Evolutionary conservation across 2,888 invertebrate species (phyloP).

Genomic region (Sylvicola cinctus): DNA sequence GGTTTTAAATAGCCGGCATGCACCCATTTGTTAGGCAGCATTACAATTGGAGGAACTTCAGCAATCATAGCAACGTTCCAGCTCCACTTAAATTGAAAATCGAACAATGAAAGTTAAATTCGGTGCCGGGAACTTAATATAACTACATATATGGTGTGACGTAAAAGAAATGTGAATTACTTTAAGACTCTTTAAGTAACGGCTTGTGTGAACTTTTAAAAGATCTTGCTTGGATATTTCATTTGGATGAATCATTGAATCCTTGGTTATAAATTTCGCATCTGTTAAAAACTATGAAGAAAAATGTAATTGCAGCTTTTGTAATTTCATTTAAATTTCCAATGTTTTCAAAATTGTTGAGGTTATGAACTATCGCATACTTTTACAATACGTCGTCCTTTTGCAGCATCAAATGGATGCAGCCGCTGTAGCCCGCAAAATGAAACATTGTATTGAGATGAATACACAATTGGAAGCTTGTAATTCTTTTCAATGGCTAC

Average conservation of each 20-base stretch:
- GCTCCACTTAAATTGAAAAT: constrained; percentile 39
- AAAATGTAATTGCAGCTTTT: too few species aligned
- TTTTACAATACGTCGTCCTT: constrained; percentile 61
- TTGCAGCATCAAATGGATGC: constrained; percentile 74
- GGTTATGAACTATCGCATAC: constrained; percentile 20
- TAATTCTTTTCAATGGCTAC: neutral
- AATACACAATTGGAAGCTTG: constrained; percentile 61
- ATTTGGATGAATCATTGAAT: constrained; percentile 40
- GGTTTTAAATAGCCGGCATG: constrained; percentile 56
- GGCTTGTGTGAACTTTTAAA: constrained; percentile 49
- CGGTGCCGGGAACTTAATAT: too few species aligned
- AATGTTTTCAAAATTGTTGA: too few species aligned
- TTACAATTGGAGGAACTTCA: constrained; percentile 50
- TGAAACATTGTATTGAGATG: constrained; percentile 56
- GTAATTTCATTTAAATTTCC: too few species aligned
- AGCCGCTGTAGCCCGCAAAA: constrained; percentile 64
- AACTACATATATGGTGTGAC: too few species aligned
- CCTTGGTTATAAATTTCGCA: constrained; percentile 36
- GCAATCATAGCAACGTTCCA: constrained; percentile 57
- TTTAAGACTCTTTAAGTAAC: constrained; percentile 54
- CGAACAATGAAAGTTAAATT: constrained; percentile 13
- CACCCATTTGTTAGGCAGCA: constrained; percentile 56
- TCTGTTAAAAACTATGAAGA: constrained; percentile 33
- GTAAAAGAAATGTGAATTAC: too few species aligned
- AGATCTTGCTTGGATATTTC: constrained; percentile 55